Conservation (phyloP, 2,113 vertebrate genomes). For the Dasypus novemcinctus region DNA sequence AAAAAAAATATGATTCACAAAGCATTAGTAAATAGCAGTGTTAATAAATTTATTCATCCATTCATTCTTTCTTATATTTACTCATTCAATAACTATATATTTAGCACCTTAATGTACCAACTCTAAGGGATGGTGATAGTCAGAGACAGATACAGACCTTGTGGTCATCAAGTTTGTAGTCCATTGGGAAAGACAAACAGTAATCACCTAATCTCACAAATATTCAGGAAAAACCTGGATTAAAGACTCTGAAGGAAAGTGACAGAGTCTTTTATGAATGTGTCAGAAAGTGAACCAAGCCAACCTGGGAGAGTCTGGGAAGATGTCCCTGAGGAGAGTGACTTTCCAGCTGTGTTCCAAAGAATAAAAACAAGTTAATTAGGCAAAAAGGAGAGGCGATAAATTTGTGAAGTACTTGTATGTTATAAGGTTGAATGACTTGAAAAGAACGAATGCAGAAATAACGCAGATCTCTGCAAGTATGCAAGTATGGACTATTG, state of each 20-base stretch:
- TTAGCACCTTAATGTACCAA: too few species aligned
- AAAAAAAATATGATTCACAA: background rate
- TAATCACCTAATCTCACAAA: background rate
- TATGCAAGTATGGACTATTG: fast-evolving
- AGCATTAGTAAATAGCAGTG: background rate
- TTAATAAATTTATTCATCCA: too few species aligned
- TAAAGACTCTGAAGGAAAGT: background rate
- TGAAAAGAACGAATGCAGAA: background rate
- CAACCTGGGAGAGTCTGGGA: background rate
- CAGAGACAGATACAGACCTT: background rate
- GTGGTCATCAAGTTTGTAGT: background rate
- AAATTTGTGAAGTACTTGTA: background rate
- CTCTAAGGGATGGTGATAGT: fast-evolving
- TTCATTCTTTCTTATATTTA: background rate
- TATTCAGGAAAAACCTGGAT: fast-evolving
- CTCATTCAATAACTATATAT: background rate
- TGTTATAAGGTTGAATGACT: background rate
- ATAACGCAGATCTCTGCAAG: background rate
- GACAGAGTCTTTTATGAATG: background rate
- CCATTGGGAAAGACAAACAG: background rate
- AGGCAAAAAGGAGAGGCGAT: background rate
- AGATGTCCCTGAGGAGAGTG: background rate
- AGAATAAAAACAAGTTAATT: background rate
- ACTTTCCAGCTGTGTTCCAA: background rate
- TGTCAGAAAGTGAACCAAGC: background rate